Evolutionary conservation across 2,797 vertebrate genomes (phyloP).

Genomic region (Leptatherina wallacei): DNA sequence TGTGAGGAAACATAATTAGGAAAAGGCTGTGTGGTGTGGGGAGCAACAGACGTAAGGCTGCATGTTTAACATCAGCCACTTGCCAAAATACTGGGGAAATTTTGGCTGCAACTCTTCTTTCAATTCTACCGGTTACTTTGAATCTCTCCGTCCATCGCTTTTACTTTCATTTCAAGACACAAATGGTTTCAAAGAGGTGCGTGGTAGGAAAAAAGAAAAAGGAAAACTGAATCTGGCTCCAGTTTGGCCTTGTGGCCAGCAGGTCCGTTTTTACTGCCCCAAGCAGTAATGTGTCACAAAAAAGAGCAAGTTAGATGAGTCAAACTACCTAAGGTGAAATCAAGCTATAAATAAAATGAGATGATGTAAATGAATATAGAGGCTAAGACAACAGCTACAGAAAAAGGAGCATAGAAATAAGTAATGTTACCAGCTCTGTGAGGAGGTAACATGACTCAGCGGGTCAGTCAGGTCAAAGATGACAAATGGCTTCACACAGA

Average conservation of each 20-base stretch:
- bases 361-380: conserved; percentile 36
- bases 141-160: neutral
- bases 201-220: neutral
- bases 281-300: conserved; percentile 34
- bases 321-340: conserved; percentile 39
- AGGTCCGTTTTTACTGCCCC: conserved; percentile 37
- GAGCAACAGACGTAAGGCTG: conserved; percentile 32
- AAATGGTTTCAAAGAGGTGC: conserved; percentile 38
- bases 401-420: conserved; percentile 20
- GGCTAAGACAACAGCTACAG: conserved; percentile 12
- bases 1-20: conserved; percentile 49
- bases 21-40: conserved; percentile 42
- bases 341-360: conserved; percentile 51
- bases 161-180: conserved; percentile 21
- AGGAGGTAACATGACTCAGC: conserved; percentile 26
- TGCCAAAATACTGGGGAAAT: conserved; percentile 41
- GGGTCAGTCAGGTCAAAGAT: conserved; percentile 4
- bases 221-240: conserved; percentile 9
- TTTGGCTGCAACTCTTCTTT: conserved; percentile 13
- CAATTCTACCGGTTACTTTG: conserved; percentile 25
- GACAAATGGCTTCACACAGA: conserved; percentile 42
- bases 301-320: conserved; percentile 54
- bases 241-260: conserved; percentile 27
- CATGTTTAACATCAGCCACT: conserved; percentile 54
- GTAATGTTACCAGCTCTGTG: conserved; percentile 35